Base-by-base conservation (phyloP, 2,888 invertebrate genomes). In the Dimorphilus gyrociliatus region DNA sequence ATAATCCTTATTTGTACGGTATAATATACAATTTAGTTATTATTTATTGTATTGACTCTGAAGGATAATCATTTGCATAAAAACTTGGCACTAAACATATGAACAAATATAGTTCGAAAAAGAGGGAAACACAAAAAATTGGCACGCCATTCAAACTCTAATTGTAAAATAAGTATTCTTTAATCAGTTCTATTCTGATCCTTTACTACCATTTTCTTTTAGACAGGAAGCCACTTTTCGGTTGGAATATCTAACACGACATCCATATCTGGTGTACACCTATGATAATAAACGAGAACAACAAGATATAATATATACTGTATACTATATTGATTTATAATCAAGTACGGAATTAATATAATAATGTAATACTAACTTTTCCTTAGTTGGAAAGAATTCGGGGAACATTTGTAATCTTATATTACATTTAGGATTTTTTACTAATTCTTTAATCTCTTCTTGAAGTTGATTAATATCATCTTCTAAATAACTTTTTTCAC, bases 191-290 rank as follows among this genome's bases (percentile, higher is more conserved):
- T n/a, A n/a, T n/a, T n/a, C n/a, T n/a, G n/a, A n/a, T n/a, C n/a
- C n/a, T n/a, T n/a, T n/a, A n/a, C n/a, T n/a, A n/a, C n/a, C n/a
- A n/a, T n/a, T n/a, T n/a, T n/a, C n/a, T n/a, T n/a, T 41, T 34
- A 54, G 16, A 54, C 50, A 7, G 56, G 55, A 15, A 57, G 40
- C 49, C 50, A 53, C 33, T 53, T 41, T 34, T 55, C 53, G 30
- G 44, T 48, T 3, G 55, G 54, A 16, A 59, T 59, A 34, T 59
- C 54, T 14, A 59, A 36, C 4, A 53, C 42, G 2, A 59, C 44
- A 14, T 59, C 59, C 53, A 54, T 53, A 27, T 59, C 57, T 26
- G 59, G 59, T 3, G 55, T 53, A 39, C 59, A 59, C 32, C 56
- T 59, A 48, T 8, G 34, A 29, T 14, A 17, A 23, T 16, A 45